Percentiles rank a stretch among this genome's conserved stretches.
These are phyloP conservation scores for Alexandromys fortis DNA, from an alignment of 2,113 vertebrate species.

Conservation along the genomic window DNA sequence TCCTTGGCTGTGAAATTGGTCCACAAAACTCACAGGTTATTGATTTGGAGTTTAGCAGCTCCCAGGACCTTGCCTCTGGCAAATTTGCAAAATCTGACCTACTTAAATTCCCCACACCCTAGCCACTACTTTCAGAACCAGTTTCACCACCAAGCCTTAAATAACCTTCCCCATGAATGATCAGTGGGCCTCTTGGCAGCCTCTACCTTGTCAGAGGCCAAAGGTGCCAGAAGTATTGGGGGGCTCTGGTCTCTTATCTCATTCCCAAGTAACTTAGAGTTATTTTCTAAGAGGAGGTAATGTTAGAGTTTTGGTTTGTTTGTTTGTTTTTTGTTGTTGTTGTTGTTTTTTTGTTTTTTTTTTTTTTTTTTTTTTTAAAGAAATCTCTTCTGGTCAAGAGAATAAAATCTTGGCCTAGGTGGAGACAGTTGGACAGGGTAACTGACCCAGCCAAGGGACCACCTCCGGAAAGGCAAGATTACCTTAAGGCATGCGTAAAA, in stretches of 20 bases:
- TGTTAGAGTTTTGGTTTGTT: not conserved
- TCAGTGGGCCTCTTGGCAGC: too few species aligned
- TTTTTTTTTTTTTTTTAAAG: too few species aligned
- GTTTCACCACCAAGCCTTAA: not conserved
- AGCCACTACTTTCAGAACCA: not conserved
- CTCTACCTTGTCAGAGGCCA: not conserved
- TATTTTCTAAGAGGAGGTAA: not conserved
- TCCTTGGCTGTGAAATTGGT: not conserved
- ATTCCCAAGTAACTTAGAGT: not conserved
- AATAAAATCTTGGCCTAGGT: not conserved
- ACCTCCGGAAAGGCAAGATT: too few species aligned
- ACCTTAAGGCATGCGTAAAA: not conserved
- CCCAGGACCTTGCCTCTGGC: not conserved
- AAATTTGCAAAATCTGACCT: not conserved
- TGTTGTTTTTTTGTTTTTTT: too few species aligned
- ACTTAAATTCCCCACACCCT: not conserved
- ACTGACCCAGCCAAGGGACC: not conserved
- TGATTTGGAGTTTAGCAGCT: not conserved
- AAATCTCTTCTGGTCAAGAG: not conserved
- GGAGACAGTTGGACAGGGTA: not conserved
- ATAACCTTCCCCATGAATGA: not conserved
- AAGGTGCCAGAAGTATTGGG: not conserved
- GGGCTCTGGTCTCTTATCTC: not conserved
- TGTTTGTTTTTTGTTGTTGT: too few species aligned
- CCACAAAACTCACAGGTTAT: not conserved